A percentile compares a stretch with the other conserved stretches of the same genome.
Evolutionary conservation across 2,888 invertebrate genomes (phyloP).

Genomic region (Himalopsyche tibetana): DNA sequence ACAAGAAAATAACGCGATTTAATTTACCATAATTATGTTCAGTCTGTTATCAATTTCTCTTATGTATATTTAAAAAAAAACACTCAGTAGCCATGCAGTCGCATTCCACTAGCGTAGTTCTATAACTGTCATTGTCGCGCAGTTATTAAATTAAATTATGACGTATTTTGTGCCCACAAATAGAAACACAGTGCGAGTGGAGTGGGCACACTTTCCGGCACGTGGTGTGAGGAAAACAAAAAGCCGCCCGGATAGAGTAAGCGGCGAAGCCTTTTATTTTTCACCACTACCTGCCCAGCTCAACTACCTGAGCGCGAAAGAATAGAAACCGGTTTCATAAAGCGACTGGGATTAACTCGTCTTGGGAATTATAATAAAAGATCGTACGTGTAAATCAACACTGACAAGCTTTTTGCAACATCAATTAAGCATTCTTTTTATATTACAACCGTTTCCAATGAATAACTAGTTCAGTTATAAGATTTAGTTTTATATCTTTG

Average conservation of each 20-base stretch:
- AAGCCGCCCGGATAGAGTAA: constrained; percentile 1
- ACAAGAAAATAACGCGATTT: no score
- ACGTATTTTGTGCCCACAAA: not conserved
- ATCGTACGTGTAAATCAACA: not conserved
- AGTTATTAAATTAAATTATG: constrained; percentile 37
- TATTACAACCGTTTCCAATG: no score
- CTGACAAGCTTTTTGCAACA: not conserved
- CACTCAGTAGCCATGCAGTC: not conserved
- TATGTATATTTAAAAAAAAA: not conserved
- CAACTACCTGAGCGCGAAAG: not conserved
- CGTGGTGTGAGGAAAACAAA: constrained; percentile 35
- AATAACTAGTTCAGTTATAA: no score
- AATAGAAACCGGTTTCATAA: constrained; percentile 8
- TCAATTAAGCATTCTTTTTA: no score
- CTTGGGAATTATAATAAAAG: no score
- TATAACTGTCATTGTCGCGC: constrained; percentile 18
- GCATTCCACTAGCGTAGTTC: not conserved
- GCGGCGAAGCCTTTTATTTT: constrained; percentile 31
- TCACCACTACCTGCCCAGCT: not conserved
- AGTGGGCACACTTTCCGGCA: constrained; percentile 25
- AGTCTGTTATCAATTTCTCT: no score
- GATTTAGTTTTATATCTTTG: no score
- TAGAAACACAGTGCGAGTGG: not conserved
- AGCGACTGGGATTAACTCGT: not conserved
- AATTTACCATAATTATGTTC: no score